These are phyloP conservation scores for Mus spicilegus DNA, from an alignment of 2,113 vertebrate genomes.

Conservation along the genomic window DNA sequence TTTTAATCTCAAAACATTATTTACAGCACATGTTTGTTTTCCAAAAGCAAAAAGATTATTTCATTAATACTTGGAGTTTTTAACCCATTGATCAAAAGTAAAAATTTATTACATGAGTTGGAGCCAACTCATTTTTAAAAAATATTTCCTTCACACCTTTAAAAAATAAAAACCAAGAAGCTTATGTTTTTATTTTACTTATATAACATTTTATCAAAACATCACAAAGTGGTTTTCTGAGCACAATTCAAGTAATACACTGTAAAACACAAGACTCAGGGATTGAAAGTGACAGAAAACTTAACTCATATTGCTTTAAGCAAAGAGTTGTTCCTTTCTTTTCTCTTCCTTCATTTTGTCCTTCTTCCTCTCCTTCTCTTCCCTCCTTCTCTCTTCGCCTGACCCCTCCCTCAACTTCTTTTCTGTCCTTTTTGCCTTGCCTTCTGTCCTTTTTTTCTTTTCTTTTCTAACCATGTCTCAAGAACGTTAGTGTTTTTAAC, in stretches of 20 bases:
- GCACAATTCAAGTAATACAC: neutral
- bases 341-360: neutral
- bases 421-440: neutral
- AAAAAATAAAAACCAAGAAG: neutral
- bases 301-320: neutral
- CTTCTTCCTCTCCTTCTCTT: neutral
- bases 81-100: neutral
- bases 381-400: neutral
- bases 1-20: neutral
- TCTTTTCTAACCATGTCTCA: neutral
- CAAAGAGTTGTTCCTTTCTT: neutral
- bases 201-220: neutral
- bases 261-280: neutral
- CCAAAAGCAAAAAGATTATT: neutral
- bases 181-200: neutral
- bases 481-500: neutral
- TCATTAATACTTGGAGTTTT: constrained; percentile 17
- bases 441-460: neutral
- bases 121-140: neutral
- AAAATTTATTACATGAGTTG: neutral
- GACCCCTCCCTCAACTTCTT: neutral
- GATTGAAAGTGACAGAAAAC: neutral
- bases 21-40: neutral
- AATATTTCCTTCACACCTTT: neutral
- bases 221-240: too few species aligned